A percentile compares a stretch with the other conserved stretches of the same genome.
Conservation (phyloP, 2,797 vertebrate species). For the Sebastes vulpes region DNA sequence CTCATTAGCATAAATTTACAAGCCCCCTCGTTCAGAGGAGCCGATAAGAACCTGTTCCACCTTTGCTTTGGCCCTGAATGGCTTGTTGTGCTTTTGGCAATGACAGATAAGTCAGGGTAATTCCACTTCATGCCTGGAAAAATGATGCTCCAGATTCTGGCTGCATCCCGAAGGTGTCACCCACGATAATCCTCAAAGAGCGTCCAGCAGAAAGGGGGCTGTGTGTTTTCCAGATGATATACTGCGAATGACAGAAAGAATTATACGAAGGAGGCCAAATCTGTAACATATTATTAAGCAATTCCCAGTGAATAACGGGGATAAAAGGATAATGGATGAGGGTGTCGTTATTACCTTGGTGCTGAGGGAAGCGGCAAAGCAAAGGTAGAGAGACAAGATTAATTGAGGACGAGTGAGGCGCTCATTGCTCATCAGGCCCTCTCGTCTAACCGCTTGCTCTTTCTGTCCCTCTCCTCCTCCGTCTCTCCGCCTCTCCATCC, state of each 20-base stretch:
- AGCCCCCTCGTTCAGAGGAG: constrained; percentile 87
- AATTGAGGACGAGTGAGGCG: constrained; percentile 93
- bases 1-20: constrained; percentile 97
- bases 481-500: constrained; percentile 67
- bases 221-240: constrained; percentile 96
- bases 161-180: constrained; percentile 95
- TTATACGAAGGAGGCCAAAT: constrained; percentile 96
- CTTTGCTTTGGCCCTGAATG: constrained; percentile 92
- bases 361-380: constrained; percentile 90
- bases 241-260: constrained; percentile 96
- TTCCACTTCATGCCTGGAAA: constrained; percentile 90
- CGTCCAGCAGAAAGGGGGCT: constrained; percentile 89
- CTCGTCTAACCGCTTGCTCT: constrained; percentile 67
- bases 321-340: constrained; percentile 99
- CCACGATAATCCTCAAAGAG: constrained; percentile 96
- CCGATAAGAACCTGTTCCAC: constrained; percentile 95
- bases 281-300: constrained; percentile 98
- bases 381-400: constrained; percentile 98
- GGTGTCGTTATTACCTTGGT: constrained; percentile 94
- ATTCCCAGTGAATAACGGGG: constrained; percentile 95
- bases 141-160: constrained; percentile 80
- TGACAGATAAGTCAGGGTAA: constrained; percentile 98
- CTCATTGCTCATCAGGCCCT: constrained; percentile 86
- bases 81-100: constrained; percentile 97
- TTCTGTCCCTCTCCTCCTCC: constrained; percentile 63